phyloP scores from a whole-genome alignment of 2,888 invertebrate genomes.

The Pollenia angustigena region DNA sequence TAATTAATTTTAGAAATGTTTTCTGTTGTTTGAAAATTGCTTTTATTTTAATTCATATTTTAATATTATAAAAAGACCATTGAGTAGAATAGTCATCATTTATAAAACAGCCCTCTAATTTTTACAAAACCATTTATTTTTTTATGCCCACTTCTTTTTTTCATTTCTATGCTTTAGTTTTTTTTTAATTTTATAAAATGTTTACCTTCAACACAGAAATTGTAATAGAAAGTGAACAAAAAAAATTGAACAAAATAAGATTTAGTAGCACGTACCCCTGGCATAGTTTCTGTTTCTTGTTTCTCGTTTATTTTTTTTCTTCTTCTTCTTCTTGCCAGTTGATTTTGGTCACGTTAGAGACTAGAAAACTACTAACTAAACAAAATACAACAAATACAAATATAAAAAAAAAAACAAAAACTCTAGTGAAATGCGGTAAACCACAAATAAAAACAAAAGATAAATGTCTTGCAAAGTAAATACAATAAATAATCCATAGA shows the following conservation, averaged over 20 bases:
- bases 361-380: constrained; percentile 37
- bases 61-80: too few species aligned
- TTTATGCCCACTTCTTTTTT: constrained; percentile 32
- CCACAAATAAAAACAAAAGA: constrained; percentile 69
- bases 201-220: constrained; percentile 69
- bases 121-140: constrained; percentile 28
- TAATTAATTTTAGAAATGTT: too few species aligned
- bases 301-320: constrained; percentile 29
- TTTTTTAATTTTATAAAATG: constrained; percentile 64
- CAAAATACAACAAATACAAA: constrained; percentile 46
- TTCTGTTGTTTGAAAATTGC: too few species aligned
- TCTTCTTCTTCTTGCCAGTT: constrained; percentile 48
- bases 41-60: too few species aligned
- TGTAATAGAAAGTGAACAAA: constrained; percentile 54
- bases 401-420: constrained; percentile 52
- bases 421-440: constrained; percentile 66
- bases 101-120: constrained; percentile 11
- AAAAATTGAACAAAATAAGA: constrained; percentile 63
- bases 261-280: constrained; percentile 72
- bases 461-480: constrained; percentile 75
- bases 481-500: constrained; percentile 59
- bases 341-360: constrained; percentile 74
- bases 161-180: constrained; percentile 29
- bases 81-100: not conserved
- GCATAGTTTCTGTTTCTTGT: constrained; percentile 68